These are phyloP conservation scores for Lutraria lutraria DNA, from an alignment of 2,888 invertebrate genomes.

Conservation along the genomic window DNA sequence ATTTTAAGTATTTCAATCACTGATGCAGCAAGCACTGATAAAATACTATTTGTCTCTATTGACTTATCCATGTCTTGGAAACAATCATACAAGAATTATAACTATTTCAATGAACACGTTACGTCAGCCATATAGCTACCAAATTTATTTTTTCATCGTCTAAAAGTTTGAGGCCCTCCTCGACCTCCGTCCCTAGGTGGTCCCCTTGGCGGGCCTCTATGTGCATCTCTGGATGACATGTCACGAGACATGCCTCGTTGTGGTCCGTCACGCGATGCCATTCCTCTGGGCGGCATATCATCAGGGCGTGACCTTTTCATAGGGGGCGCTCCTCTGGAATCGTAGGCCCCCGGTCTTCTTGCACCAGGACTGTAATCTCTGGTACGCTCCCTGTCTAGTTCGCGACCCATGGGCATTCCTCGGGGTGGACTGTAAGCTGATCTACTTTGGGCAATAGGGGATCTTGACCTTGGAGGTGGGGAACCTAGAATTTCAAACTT, in stretches of 20 bases:
- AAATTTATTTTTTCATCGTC: constrained; percentile 49
- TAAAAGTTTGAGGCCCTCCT: constrained; percentile 51
- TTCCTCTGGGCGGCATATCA: constrained; percentile 66
- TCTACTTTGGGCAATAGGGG: constrained; percentile 62
- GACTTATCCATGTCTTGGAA: background rate
- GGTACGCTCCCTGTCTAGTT: constrained; percentile 68
- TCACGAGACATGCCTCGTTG: constrained; percentile 55
- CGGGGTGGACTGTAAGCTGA: constrained; percentile 56
- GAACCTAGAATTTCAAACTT: constrained; percentile 46
- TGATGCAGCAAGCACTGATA: too few relatives aligned
- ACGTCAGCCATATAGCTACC: background rate
- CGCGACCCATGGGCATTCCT: constrained; percentile 55
- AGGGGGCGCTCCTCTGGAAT: constrained; percentile 75
- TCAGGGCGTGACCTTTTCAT: constrained; percentile 76
- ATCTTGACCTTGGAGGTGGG: constrained; percentile 65
- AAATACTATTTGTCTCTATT: background rate
- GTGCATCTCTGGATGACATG: constrained; percentile 48
- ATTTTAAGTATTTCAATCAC: too few relatives aligned
- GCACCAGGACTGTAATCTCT: constrained; percentile 69
- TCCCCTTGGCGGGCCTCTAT: constrained; percentile 54
- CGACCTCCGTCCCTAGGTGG: constrained; percentile 55
- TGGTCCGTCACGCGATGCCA: constrained; percentile 57
- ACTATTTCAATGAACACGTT: constrained; percentile 26
- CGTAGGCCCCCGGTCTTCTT: constrained; percentile 74
- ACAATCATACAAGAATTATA: background rate